Evolutionary conservation across 1,140 invertebrate genomes (phyloP), one percentile per base, ranked within the genome.

Genomic region (Schmidtea mediterranea): DNA sequence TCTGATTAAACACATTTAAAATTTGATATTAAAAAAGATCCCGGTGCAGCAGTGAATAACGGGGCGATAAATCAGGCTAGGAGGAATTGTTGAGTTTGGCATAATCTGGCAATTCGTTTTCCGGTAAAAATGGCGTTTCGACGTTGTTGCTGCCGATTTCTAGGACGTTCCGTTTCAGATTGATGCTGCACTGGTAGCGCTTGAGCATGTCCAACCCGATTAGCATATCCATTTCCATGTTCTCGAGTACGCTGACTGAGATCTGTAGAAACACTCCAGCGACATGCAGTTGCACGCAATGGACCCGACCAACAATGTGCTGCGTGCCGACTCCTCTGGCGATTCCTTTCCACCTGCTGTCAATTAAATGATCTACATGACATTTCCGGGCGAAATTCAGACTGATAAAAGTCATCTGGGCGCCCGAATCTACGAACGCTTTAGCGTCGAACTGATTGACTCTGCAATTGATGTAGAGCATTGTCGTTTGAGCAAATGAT

Each of bases 191-290:
- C 75, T 66, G 62, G 54, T 97, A 89, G 54, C 89, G 69, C 67
- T 84, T 87, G 0, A 97, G 68, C 83, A 95, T 94, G 59, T 97
- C 89, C 23, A 97, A 70, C 0, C 89, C 89, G 3, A 97, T 68
- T 16, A 97, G 66, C 82, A 97, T 92, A 58, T 97, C 89, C 83
- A 95, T 92, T 2, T 82, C 79, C 62, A 95, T 87, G 53, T 94
- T 79, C 62, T 90, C 80, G 18, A 97, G 68, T n/a, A 97, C 84
- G 21, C 82, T 87, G 66, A 97, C 97, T 3, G 86, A 90, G 1
- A 84, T 86, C 1, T 83, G 82, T 9, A 97, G 37, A 26, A 13
- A 51, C 19, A 24, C 26, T 24, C 32, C 16, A 40, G 21, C 46
- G 6, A 49, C 13, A 50, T 49, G 12, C n/a, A 40, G 56, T 57